Base-by-base conservation (phyloP, 2,797 vertebrate species). In the Steatocranus sp. region DNA sequence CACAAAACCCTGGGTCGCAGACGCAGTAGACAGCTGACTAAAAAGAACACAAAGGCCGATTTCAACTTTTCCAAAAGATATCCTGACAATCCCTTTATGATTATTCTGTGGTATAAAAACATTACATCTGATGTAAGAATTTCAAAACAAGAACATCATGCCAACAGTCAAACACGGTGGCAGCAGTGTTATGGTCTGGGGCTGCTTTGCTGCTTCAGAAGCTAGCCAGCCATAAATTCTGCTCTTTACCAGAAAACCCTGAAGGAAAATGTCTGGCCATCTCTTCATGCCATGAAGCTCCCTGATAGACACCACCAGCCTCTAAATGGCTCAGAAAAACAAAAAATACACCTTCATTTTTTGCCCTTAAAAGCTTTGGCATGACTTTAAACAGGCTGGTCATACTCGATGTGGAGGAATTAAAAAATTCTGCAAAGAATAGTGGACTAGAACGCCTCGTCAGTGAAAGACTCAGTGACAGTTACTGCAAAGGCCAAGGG, bases 361-460 rank as follows among this genome's bases (percentile, higher is more conserved):
- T n/a, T 34, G 58, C 1, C 2, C 58, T 63, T 63, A 36, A 63
- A 63, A 36, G 58, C 58, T 63, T 63, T 63, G 58, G 7, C 18
- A 36, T 36, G 58, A 63, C 58, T 6, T 63, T 63, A 63, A 63
- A 20, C 11, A 36, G 0, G 10, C 56, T 34, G 30, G 11, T 63
- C 11, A 36, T 36, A 12, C 6, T 61, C 32, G 0, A 61, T 61
- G 18, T 36, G 32, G 56, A 34, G 30, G 56, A 61, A 36, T 61
- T 2, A 0, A 2, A 61, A 11, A 0, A 36, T 5, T 36, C 32
- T 63, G 58, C 58, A 36, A 63, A 63, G 18, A 63, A 63, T 12
- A 36, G 58, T 20, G 32, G 32, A 2, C 18, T 1, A 36, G 18
- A 63, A 63, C 2, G 1, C 32, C 11, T 36, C 7, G 1, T 12